Evolutionary conservation across 2,888 invertebrate genomes (phyloP), one percentile per base, ranked within the genome.

Genomic region (Orthosia gracilis): DNA sequence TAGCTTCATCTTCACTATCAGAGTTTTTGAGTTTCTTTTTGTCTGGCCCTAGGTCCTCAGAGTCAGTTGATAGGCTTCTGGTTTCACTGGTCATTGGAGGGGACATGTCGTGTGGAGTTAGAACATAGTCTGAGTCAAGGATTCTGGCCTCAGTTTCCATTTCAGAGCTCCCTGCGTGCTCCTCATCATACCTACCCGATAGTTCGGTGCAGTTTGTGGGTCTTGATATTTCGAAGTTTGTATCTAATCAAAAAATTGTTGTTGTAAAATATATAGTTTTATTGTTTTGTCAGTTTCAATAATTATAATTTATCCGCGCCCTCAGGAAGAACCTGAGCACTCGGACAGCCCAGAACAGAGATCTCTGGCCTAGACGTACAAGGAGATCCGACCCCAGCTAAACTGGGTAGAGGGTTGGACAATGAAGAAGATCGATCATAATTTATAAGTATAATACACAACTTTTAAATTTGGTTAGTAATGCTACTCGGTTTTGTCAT

Each of bases 231-330:
- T 18, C 45, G 21, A 69, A 13, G 45, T 68, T 54, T 45, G 21
- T 65, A 65, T 67, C 45, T 66, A 50, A 50, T 18, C 15, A 66
- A 69, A 40, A 45, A 50, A 50, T n/a, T 2, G n/a, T 15, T 69
- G 4, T 23, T 52, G 11, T 40, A 50, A 23, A 40, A 50, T 26
- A 18, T 18, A 7, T 47, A n/a, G 11, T 26, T 23, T 11, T 13
- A 5, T 57, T 57, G 17, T 57, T 55, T 55, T 31, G 15, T 21
- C 31, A 21, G 15, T 55, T 47, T 21, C 11, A 21, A 47, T 47
- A 2, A 26, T n/a, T 17, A 52, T 26, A 31, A 15, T 21, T 21
- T 31, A 31, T 7, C 31, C 7, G 7, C 31, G 31, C 31, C 31
- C 31, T 5, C 31, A 31, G 31, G 31, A 31, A 31, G 0, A 31